A percentile compares a stretch with the other conserved stretches of the same genome.
These are phyloP conservation scores for Tetragonisca angustula DNA, from an alignment of 2,888 invertebrate genomes.

Conservation along the genomic window DNA sequence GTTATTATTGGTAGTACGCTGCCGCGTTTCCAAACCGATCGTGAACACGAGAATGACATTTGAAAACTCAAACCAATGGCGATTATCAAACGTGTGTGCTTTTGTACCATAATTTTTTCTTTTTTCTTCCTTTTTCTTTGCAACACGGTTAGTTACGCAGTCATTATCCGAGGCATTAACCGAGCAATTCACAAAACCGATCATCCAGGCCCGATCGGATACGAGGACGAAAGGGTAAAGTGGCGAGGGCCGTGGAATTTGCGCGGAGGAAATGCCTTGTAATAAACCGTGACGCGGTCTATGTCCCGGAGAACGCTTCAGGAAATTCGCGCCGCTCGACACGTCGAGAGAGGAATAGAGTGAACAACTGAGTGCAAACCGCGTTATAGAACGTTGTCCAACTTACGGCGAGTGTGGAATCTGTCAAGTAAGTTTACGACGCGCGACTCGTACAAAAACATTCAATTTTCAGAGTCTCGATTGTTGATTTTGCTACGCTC, in stretches of 20 bases:
- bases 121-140: too few relatives aligned
- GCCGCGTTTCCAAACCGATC: constrained; percentile 24
- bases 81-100: constrained; percentile 37
- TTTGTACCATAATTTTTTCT: background rate
- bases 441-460: background rate
- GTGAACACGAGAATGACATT: constrained; percentile 28
- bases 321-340: constrained; percentile 27
- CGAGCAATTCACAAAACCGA: constrained; percentile 14
- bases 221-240: constrained; percentile 6
- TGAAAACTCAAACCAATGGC: constrained; percentile 33
- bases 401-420: background rate
- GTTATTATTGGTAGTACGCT: constrained; percentile 42
- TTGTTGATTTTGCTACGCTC: background rate
- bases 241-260: constrained; percentile 17
- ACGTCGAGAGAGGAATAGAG: constrained; percentile 3
- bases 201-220: background rate
- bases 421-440: background rate
- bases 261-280: constrained; percentile 21
- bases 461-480: too few relatives aligned
- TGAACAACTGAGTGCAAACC: background rate
- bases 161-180: constrained; percentile 9
- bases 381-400: background rate
- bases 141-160: background rate
- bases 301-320: constrained; percentile 5
- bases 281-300: constrained; percentile 25